Base-by-base conservation (phyloP, 2,113 vertebrate species). In the Myotis davidii region DNA sequence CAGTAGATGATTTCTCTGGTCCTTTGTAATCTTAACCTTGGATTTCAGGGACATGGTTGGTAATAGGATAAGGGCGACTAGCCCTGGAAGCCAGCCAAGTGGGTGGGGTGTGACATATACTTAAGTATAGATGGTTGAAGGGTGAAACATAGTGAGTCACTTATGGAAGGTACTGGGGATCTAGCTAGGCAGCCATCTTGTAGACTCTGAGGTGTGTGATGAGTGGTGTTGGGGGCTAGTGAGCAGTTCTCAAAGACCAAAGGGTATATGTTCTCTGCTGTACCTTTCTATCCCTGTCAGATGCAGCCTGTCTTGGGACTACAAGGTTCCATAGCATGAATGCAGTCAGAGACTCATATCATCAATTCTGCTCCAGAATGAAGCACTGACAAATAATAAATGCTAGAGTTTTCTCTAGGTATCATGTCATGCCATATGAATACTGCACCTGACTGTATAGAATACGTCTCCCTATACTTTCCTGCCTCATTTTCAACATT, bases 381-480 rank as follows among this genome's bases (percentile, higher is more conserved):
- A 85, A 92, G 20, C 59, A 17, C 54, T 70, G 67, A 90, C 39
- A 85, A 61, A 76, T 82, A 50, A 93, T 39, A 70, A 70, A 87
- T 77, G 50, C 34, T 82, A 70, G 69, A 76, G 76, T 93, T 32
- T 93, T 76, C 48, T 70, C 23, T 52, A 61, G 18, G 27, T 34
- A 70, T 70, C 3, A 0, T 76, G n/a, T 79, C 25, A 21, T 59
- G 16, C 18, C 11, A 23, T 54, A 20, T 61, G 74, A 70, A 32
- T 29, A 79, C 18, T 74, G 50, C 13, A 67, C 73, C n/a, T 21
- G 23, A 65, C 52, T 64, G 7, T 76, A 70, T 1, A 54, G 56
- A 27, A 17, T 2, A 65, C 18, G 20, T 21, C 27, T 76, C 17
- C 9, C 27, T n/a, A 59, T 3, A 17, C 5, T 10, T 23, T 64